Conservation (phyloP, 2,797 vertebrate genomes). For the Eurystomus glaucurus region DNA sequence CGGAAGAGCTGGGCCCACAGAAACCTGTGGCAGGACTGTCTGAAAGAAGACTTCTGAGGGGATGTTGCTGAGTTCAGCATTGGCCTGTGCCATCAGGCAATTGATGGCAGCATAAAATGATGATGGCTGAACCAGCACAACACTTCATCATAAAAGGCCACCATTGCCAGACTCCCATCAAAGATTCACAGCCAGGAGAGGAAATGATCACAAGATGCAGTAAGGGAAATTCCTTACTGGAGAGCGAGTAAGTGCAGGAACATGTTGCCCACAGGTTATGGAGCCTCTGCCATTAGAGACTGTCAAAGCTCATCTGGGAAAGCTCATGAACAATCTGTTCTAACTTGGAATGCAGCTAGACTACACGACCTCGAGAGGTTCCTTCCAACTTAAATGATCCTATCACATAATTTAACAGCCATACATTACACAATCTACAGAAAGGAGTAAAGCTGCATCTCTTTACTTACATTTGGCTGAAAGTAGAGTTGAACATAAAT, state of each 20-base stretch:
- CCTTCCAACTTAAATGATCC: not conserved
- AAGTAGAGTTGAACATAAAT: not conserved
- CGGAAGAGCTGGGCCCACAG: too few species aligned
- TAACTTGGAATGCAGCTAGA: not conserved
- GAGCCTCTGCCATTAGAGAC: not conserved
- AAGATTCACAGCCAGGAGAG: not conserved
- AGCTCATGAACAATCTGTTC: not conserved
- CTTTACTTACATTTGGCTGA: not conserved
- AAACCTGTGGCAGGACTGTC: too few species aligned
- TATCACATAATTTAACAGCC: not conserved
- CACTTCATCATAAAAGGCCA: too few species aligned
- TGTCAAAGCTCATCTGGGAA: not conserved
- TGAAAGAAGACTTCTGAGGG: too few species aligned
- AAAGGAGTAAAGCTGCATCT: not conserved
- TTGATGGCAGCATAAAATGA: too few species aligned
- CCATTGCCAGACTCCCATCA: not conserved
- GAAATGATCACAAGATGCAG: not conserved
- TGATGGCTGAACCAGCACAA: too few species aligned
- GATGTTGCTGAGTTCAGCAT: too few species aligned
- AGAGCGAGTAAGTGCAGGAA: not conserved
- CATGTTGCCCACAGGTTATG: rapidly evolving
- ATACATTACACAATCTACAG: not conserved
- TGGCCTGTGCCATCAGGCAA: too few species aligned
- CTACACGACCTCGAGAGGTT: not conserved
- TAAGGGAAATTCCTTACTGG: not conserved